A percentile compares a stretch with the other conserved stretches of the same genome.
Conservation (phyloP, 2,113 vertebrate species). For the Poeciliopsis turrubarensis region DNA sequence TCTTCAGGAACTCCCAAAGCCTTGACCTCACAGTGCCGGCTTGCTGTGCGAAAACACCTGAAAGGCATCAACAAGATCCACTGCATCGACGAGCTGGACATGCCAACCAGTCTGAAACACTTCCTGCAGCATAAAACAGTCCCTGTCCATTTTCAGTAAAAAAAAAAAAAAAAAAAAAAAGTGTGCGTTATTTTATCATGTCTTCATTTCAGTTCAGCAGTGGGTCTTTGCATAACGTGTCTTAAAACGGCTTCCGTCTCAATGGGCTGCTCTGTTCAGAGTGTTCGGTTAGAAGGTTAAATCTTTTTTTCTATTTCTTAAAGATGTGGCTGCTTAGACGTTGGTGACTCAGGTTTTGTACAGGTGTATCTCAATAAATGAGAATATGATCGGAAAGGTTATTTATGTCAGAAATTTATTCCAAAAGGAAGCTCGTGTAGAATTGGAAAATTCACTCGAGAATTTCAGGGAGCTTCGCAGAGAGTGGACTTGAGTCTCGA, state of each 20-base stretch:
- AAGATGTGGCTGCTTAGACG: neutral
- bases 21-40: slow-evolving; percentile 86
- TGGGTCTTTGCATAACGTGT: neutral
- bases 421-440: too few species aligned
- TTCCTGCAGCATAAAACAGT: slow-evolving; percentile 71
- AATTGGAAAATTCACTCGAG: too few species aligned
- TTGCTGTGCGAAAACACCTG: slow-evolving; percentile 82
- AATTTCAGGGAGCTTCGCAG: too few species aligned
- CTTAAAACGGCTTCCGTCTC: slow-evolving; percentile 1
- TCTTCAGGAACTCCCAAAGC: slow-evolving; percentile 85
- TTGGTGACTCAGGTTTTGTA: neutral
- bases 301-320: neutral
- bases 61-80: slow-evolving; percentile 66
- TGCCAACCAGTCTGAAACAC: slow-evolving; percentile 77
- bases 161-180: slow-evolving; percentile 1
- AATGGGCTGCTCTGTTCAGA: neutral
- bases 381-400: neutral
- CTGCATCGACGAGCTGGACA: slow-evolving; percentile 79
- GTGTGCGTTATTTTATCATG: neutral
- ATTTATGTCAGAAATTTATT: neutral
- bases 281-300: neutral
- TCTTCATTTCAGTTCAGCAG: neutral
- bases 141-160: slow-evolving; percentile 39
- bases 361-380: neutral
- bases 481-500: too few species aligned